Evolutionary conservation across 2,113 vertebrate species (phyloP), one percentile per base, ranked within the genome.

Genomic region (Sylvia atricapilla): DNA sequence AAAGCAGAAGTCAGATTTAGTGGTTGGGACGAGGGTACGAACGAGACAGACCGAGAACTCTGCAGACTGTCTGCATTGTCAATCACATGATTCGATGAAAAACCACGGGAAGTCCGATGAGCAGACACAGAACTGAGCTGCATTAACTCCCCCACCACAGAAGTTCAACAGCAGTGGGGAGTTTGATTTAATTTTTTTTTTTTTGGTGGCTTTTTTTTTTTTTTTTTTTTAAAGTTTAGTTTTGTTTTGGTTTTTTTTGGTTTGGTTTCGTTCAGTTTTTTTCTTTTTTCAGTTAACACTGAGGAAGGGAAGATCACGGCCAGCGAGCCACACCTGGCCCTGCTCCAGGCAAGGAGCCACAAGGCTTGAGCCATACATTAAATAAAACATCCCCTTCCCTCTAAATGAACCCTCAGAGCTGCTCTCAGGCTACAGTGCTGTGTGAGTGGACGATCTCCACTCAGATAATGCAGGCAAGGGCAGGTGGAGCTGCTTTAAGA

Each of bases 51-150:
- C 88, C 35, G 49, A 97, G 96, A 79, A 56, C 95, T 89, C 5
- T 92, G 92, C 93, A 97, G 97, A 96, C 96, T 84, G 94, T 95
- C 95, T 97, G 96, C 37, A 15, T 72, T 91, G 95, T 91, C 96
- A 95, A 91, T 97, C 97, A 97, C 70, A 69, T 84, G 97, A 97
- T 96, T 96, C 44, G 89, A 95, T 95, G 96, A 95, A 97, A 97
- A 97, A 96, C 97, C 98, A 97, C 98, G 97, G 98, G 98, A 97
- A 98, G 96, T 93, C 95, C 58, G 77, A 95, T 27, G 87, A 97
- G 95, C 97, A 97, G 97, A 98, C 90, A 84, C 62, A 97, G 95
- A 93, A 90, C 82, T 92, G 56, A 91, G 89, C 82, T 91, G 97
- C 72, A 85, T 46, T 76, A 90, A 96, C 84, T 94, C 95, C 91